These are phyloP conservation scores for Ispidina picta DNA, from an alignment of 2,797 vertebrate species.

Conservation along the genomic window DNA sequence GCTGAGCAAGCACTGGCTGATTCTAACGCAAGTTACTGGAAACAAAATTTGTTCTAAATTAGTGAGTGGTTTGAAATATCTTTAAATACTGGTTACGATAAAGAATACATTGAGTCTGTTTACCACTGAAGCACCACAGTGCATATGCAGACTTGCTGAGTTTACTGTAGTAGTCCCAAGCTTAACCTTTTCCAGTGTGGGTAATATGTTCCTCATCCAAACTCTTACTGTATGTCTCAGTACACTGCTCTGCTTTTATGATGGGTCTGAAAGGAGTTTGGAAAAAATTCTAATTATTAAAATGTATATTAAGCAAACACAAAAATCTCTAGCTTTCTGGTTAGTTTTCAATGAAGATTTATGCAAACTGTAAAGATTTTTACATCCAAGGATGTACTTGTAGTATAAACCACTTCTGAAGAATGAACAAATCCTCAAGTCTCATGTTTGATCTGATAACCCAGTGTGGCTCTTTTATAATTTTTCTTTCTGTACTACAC, in stretches of 20 bases:
- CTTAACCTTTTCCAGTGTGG: background rate
- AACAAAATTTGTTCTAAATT: slow-evolving; percentile 18
- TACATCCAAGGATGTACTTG: background rate
- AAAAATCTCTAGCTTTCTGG: background rate
- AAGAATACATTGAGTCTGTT: background rate
- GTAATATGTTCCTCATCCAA: background rate
- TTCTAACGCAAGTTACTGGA: slow-evolving; percentile 19
- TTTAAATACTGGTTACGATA: background rate
- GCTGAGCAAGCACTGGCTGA: slow-evolving; percentile 8
- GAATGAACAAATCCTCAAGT: background rate
- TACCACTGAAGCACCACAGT: background rate
- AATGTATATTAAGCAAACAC: background rate
- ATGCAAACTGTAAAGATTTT: background rate
- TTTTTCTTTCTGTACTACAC: background rate
- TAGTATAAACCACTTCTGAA: background rate
- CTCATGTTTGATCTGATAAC: background rate
- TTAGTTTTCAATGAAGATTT: background rate
- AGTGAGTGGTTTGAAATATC: background rate
- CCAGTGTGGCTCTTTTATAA: background rate
- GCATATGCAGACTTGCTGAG: background rate
- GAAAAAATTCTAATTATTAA: background rate
- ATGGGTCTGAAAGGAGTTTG: background rate
- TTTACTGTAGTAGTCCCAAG: background rate
- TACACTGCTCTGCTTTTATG: background rate
- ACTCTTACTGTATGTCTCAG: background rate